Conservation (phyloP, 1,140 invertebrate genomes). For the Platyura marginata region DNA sequence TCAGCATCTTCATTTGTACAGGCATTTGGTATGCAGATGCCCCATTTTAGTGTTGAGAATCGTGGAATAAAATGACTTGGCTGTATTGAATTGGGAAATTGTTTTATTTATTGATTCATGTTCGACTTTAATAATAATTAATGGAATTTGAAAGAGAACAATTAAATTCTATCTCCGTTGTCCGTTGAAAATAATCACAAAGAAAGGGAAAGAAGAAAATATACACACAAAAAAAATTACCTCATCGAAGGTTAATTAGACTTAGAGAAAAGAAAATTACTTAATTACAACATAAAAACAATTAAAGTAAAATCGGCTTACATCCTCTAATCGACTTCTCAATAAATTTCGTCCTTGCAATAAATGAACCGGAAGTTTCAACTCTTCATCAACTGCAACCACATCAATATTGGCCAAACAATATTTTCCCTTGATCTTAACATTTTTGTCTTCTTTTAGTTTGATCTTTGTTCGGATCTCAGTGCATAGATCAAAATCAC, state of each 20-base stretch:
- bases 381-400: slow-evolving; percentile 29
- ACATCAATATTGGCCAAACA: slow-evolving; percentile 43
- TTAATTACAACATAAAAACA: too few species aligned
- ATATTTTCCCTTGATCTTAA: slow-evolving; percentile 44
- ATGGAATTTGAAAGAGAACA: too few species aligned
- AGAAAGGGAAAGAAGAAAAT: too few species aligned
- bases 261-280: too few species aligned
- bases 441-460: slow-evolving; percentile 25
- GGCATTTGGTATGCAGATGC: slow-evolving; percentile 40
- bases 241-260: too few species aligned
- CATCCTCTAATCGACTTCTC: slow-evolving; percentile 38
- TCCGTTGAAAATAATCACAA: too few species aligned
- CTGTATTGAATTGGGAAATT: too few species aligned
- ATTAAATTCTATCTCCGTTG: too few species aligned
- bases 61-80: slow-evolving; percentile 47
- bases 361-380: slow-evolving; percentile 36
- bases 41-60: slow-evolving; percentile 48
- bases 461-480: slow-evolving; percentile 34
- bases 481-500: slow-evolving; percentile 42
- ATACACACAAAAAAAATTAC: too few species aligned
- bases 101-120: too few species aligned
- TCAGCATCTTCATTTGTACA: slow-evolving; percentile 38
- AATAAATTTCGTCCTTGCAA: slow-evolving; percentile 38
- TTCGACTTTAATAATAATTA: too few species aligned
- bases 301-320: too few species aligned